These are phyloP conservation scores for Tenualosa thibaudeaui DNA, from an alignment of 2,797 vertebrate species.

Conservation along the genomic window DNA sequence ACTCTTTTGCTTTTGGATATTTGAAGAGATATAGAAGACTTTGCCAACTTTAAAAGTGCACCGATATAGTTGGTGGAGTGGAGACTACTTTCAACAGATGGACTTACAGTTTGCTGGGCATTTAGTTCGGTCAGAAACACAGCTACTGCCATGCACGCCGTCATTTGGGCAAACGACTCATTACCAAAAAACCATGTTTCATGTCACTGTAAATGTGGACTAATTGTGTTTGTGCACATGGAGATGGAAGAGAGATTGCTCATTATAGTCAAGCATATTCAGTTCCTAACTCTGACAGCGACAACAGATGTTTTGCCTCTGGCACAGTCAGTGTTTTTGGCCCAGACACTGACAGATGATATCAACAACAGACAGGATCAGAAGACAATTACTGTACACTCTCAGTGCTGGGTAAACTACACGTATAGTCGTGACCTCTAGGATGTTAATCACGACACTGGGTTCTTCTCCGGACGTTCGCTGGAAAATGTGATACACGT, in stretches of 20 bases:
- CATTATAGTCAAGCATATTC: neutral
- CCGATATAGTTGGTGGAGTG: neutral
- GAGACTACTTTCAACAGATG: neutral
- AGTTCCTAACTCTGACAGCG: neutral
- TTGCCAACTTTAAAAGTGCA: neutral
- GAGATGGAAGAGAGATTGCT: neutral
- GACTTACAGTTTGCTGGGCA: neutral
- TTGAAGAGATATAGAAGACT: neutral
- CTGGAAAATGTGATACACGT: neutral
- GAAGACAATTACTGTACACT: neutral
- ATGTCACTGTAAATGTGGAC: neutral
- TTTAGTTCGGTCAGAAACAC: neutral
- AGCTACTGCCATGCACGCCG: neutral
- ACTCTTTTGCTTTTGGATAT: neutral
- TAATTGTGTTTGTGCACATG: neutral
- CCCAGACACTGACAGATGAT: conserved; percentile 19
- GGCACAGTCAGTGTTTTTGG: neutral
- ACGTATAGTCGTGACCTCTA: neutral
- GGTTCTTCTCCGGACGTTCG: neutral
- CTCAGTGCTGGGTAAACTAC: neutral
- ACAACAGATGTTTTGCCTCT: conserved; percentile 9
- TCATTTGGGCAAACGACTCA: neutral
- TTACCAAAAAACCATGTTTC: neutral
- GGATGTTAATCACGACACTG: neutral
- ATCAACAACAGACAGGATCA: neutral